Conservation (phyloP, 2,113 vertebrate species). For the Pithys albifrons region DNA sequence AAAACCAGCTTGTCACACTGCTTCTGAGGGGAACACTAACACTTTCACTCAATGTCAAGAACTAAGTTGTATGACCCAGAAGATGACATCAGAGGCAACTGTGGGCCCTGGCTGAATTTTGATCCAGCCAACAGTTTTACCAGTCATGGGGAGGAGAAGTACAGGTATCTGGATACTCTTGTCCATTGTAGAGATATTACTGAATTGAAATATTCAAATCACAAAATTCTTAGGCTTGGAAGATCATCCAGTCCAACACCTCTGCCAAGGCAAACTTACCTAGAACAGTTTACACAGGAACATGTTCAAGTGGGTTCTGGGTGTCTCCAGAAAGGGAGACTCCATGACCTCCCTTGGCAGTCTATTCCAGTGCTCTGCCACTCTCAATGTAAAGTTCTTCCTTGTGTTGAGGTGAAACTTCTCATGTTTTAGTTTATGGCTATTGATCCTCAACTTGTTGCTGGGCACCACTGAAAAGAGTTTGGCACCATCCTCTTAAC, state of each 20-base stretch:
- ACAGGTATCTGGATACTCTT: background rate
- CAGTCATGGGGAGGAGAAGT: background rate
- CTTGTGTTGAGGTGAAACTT: background rate
- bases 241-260: background rate
- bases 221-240: background rate
- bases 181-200: background rate
- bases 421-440: background rate
- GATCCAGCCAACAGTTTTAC: background rate
- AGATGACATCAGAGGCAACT: background rate
- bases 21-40: background rate
- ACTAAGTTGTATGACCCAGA: background rate
- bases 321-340: background rate
- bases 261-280: background rate
- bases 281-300: background rate
- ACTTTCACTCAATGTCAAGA: background rate
- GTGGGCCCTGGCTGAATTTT: background rate
- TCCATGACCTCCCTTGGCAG: background rate
- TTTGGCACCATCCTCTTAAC: background rate
- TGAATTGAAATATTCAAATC: background rate
- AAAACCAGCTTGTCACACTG: background rate
- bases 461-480: background rate
- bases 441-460: fast-evolving
- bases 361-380: background rate
- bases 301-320: no score
- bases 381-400: background rate